Evolutionary conservation across 2,888 invertebrate genomes (phyloP).

Genomic region (Temnothorax rugatulus): DNA sequence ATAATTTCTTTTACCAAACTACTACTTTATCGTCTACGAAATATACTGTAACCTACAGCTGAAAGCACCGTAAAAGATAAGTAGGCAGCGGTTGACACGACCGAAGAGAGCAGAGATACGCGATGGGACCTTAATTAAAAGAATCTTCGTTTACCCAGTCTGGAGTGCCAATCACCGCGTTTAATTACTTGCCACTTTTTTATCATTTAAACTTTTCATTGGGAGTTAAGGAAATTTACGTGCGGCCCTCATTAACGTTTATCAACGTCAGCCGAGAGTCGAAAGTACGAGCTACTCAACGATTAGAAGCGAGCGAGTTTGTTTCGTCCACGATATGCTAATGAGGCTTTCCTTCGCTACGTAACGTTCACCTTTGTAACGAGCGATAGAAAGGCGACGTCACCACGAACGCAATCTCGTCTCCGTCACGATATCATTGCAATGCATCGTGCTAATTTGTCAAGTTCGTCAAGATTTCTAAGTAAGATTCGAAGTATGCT

Average conservation of each 20-base stretch:
- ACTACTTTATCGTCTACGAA: background rate
- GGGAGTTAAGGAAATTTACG: conserved; percentile 77
- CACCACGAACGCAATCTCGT: conserved; percentile 54
- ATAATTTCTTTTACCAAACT: background rate
- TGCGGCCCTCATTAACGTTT: conserved; percentile 78
- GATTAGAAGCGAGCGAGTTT: conserved; percentile 64
- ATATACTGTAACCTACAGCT: conserved; percentile 25
- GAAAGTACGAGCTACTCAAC: conserved; percentile 51
- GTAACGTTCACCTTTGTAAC: conserved; percentile 21
- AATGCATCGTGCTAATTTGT: conserved; percentile 58
- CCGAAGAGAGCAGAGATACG: conserved; percentile 49
- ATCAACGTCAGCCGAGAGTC: conserved; percentile 70
- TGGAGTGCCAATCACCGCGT: conserved; percentile 74
- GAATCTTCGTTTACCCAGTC: conserved; percentile 71
- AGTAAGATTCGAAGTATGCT: background rate
- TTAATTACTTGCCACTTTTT: conserved; percentile 81
- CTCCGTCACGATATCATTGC: conserved; percentile 57
- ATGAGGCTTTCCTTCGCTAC: conserved; percentile 55
- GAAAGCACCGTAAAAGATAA: conserved; percentile 48
- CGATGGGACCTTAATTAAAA: conserved; percentile 71
- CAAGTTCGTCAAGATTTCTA: conserved; percentile 35
- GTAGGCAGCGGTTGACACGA: conserved; percentile 55
- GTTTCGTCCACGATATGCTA: conserved; percentile 67
- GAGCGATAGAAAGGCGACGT: conserved; percentile 44
- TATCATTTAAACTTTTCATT: conserved; percentile 78